Percentiles rank a stretch among this genome's conserved stretches.
phyloP scores from a whole-genome alignment of 2,797 vertebrate species.

The Propithecus perrieri region DNA sequence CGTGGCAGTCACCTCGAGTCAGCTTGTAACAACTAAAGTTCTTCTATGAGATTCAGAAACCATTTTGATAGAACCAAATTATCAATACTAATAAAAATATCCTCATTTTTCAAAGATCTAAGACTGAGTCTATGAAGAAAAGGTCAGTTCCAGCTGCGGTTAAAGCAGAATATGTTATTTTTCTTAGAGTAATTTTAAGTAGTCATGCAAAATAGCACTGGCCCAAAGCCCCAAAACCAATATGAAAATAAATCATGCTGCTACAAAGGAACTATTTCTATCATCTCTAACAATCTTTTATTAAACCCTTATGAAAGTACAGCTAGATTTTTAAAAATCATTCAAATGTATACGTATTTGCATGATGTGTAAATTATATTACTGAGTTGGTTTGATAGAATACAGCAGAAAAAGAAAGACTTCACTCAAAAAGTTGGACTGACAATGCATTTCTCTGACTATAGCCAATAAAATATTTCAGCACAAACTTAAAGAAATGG shows the following conservation, averaged over 20 bases:
- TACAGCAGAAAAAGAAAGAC: not conserved
- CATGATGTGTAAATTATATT: not conserved
- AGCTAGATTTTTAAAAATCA: not conserved
- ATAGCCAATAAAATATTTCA: not conserved
- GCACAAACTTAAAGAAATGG: slow-evolving; percentile 30
- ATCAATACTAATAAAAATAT: not conserved
- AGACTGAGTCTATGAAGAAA: not conserved
- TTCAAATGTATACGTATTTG: not conserved
- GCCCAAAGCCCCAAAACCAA: not conserved
- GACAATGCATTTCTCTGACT: not conserved
- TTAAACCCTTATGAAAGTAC: slow-evolving; percentile 1
- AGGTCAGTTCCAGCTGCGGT: not conserved
- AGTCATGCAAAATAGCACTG: not conserved
- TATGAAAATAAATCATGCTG: slow-evolving; percentile 1
- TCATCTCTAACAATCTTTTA: not conserved
- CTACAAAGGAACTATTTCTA: slow-evolving; percentile 13
- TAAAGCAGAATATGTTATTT: slow-evolving; percentile 5
- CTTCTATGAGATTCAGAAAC: slow-evolving; percentile 21
- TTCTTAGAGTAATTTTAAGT: slow-evolving; percentile 23
- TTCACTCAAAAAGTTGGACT: not conserved
- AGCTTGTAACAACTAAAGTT: not conserved
- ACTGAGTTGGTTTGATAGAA: not conserved
- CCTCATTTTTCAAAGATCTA: not conserved
- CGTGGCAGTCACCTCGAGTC: not conserved
- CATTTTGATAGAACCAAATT: slow-evolving; percentile 1